Conservation (phyloP, 2,888 invertebrate genomes). For the Penaeus monodon region DNA sequence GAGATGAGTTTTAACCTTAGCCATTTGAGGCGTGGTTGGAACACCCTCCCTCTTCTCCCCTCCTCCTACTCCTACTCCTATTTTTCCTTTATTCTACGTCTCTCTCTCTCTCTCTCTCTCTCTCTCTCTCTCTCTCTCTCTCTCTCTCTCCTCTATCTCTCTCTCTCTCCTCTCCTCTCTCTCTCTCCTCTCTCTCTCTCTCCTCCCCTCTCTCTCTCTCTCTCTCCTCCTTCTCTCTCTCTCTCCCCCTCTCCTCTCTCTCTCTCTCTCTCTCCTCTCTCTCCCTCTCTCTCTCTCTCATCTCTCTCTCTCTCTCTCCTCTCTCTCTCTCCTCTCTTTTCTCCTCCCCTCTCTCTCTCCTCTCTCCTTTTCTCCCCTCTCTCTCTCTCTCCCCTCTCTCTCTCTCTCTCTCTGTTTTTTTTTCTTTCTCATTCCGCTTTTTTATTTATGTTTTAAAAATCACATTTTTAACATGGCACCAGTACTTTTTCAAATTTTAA, state of each 20-base stretch:
- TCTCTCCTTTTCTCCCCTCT: neutral
- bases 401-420: neutral
- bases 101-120: slow-evolving; percentile 5
- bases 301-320: no score
- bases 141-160: slow-evolving; percentile 1
- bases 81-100: no score
- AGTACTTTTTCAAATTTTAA: no score
- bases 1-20: slow-evolving; percentile 44
- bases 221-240: no score
- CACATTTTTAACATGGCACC: no score
- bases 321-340: neutral
- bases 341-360: neutral
- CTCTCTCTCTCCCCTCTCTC: neutral
- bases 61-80: no score
- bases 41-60: no score
- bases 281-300: slow-evolving; percentile 8
- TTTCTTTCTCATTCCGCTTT: neutral
- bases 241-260: neutral
- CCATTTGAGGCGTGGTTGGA: no score
- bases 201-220: neutral
- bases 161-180: neutral
- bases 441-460: no score
- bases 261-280: neutral
- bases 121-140: neutral
- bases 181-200: no score